Evolutionary conservation across 2,797 vertebrate genomes (phyloP).

Genomic region (Halcyon smyrnensis): DNA sequence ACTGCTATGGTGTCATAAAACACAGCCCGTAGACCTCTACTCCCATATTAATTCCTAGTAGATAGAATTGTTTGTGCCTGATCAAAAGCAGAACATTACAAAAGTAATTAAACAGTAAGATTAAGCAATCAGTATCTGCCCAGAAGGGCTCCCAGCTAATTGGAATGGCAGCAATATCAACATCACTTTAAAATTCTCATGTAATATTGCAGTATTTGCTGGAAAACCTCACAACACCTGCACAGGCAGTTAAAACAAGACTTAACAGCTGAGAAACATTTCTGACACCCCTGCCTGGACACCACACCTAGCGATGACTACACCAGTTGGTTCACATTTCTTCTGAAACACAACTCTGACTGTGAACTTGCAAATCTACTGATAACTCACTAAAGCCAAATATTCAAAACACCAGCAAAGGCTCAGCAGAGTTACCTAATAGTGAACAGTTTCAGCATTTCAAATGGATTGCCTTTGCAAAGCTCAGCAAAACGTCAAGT

Average conservation of each 20-base stretch:
- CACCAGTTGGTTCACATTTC: neutral
- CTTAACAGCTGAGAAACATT: neutral
- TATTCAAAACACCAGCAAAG: neutral
- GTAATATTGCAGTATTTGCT: fast-evolving
- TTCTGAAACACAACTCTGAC: neutral
- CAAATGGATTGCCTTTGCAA: neutral
- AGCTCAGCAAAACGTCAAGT: neutral
- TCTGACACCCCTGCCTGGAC: neutral
- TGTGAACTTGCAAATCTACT: fast-evolving
- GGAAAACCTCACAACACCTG: neutral
- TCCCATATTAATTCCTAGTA: neutral
- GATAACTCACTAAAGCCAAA: neutral
- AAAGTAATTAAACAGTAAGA: neutral
- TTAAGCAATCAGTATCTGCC: neutral
- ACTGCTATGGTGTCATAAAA: neutral
- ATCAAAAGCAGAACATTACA: neutral
- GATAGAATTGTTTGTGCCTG: neutral
- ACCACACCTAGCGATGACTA: neutral
- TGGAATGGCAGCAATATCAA: neutral
- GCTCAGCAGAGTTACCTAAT: neutral
- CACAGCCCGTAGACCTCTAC: neutral
- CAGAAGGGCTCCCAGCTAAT: neutral
- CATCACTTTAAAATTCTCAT: neutral
- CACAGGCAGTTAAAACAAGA: neutral
- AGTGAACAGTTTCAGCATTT: neutral